phyloP scores from a whole-genome alignment of 2,113 vertebrate species.

The Heptranchias perlo region DNA sequence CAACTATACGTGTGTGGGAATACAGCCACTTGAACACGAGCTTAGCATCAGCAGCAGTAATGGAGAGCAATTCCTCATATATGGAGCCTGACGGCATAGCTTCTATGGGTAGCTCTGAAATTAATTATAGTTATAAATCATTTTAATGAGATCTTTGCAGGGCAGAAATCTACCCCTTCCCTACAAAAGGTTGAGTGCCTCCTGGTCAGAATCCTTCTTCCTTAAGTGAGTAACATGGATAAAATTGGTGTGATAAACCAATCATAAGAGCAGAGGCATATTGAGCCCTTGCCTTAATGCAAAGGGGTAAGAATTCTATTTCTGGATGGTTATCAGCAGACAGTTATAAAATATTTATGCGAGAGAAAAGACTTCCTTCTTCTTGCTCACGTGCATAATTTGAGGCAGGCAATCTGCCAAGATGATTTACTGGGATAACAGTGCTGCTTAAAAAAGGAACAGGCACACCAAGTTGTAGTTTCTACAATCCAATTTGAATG shows the following conservation, averaged over 20 bases:
- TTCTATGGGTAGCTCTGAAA: neutral
- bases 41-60: neutral
- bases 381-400: neutral
- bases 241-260: neutral
- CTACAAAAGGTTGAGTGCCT: neutral
- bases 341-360: slow-evolving; percentile 11
- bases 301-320: neutral
- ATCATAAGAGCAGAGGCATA: neutral
- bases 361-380: neutral
- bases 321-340: neutral
- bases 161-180: neutral
- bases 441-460: neutral
- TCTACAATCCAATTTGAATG: neutral
- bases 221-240: neutral
- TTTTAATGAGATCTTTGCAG: neutral
- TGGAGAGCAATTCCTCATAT: neutral
- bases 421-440: neutral
- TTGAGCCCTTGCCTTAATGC: neutral
- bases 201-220: neutral
- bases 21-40: neutral
- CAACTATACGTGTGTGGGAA: neutral
- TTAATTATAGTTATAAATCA: slow-evolving; percentile 23
- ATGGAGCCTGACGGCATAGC: neutral
- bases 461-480: neutral
- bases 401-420: neutral